A percentile compares a stretch with the other conserved stretches of the same genome.
Conservation (phyloP, 53 echinoderm and acorn worm species). For the Luidia sarsii region DNA sequence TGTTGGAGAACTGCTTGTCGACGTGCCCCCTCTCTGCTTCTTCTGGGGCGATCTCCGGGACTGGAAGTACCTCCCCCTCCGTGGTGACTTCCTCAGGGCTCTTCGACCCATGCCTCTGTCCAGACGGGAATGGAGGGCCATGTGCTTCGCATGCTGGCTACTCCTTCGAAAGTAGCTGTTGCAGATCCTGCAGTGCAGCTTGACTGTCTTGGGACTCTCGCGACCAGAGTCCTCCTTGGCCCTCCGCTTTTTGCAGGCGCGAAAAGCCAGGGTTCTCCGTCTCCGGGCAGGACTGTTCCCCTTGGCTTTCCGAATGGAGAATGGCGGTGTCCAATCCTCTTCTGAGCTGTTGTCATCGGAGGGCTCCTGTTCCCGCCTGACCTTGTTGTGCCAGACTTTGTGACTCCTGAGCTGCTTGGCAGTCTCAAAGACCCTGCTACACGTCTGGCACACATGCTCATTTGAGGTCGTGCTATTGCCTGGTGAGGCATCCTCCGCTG, state of each 20-base stretch:
- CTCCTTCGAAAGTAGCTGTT: background rate
- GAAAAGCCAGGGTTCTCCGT: background rate
- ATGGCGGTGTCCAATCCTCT: background rate
- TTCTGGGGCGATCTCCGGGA: no score
- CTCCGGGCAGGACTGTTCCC: no score
- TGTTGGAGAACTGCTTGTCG: background rate
- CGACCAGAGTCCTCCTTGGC: background rate
- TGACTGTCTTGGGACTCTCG: background rate
- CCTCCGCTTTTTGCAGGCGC: background rate
- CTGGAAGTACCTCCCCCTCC: no score
- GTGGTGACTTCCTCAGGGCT: background rate
- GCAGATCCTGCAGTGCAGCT: conserved; percentile 3
- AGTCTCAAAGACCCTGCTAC: background rate
- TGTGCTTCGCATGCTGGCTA: background rate
- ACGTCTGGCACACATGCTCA: background rate
- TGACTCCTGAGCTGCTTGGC: conserved; percentile 28
- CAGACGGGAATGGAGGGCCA: background rate
- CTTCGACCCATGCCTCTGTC: background rate
- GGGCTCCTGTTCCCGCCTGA: no score
- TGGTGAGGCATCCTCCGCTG: background rate
- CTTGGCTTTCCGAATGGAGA: no score
- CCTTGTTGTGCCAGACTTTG: conserved; percentile 1
- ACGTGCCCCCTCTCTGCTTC: no score
- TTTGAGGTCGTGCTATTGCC: background rate
- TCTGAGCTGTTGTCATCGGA: no score